Evolutionary conservation across 2,113 vertebrate genomes (phyloP).

Genomic region (Dromas ardeola): DNA sequence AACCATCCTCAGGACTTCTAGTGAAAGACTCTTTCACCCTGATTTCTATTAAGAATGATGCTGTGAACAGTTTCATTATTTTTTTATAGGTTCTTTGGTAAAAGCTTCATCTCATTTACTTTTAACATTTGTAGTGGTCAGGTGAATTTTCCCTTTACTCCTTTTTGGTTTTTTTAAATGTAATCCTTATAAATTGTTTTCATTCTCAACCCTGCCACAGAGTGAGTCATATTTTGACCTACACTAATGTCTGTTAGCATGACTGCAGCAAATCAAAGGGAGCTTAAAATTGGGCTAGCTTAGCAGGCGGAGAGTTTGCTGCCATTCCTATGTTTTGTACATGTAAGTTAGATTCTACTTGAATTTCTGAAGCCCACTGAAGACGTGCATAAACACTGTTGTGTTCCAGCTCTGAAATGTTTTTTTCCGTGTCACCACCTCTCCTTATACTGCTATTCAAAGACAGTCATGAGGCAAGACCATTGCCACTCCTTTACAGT

Average conservation of each 20-base stretch:
- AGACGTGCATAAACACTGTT: background rate
- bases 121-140: background rate
- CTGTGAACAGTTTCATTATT: background rate
- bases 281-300: background rate
- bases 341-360: background rate
- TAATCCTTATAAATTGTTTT: background rate
- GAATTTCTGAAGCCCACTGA: background rate
- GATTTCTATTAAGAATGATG: background rate
- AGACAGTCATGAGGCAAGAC: background rate
- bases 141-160: background rate
- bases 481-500: background rate
- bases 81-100: background rate
- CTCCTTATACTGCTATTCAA: background rate
- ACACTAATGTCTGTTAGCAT: background rate
- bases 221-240: background rate
- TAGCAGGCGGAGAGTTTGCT: background rate
- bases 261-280: background rate
- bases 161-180: background rate
- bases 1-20: background rate
- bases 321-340: background rate
- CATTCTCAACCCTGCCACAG: background rate
- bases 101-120: background rate
- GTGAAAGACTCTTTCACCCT: background rate
- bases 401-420: background rate
- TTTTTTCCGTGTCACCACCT: background rate